Evolutionary conservation across 1,140 invertebrate genomes (phyloP).

Genomic region (Drosophila leontia): DNA sequence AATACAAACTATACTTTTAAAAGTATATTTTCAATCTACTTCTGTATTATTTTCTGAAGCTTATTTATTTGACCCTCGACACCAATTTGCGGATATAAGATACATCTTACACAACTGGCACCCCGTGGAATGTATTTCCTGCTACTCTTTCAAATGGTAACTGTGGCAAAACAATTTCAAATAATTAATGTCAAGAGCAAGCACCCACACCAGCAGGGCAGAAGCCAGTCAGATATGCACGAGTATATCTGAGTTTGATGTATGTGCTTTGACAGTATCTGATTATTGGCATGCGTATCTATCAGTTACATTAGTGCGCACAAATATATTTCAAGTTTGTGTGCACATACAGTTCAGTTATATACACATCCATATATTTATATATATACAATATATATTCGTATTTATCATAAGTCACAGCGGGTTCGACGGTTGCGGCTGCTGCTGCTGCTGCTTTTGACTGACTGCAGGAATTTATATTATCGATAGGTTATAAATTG

Average conservation of each 20-base stretch:
- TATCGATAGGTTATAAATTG: slow-evolving; percentile 82
- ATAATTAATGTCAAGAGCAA: slow-evolving; percentile 79
- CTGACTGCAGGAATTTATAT: slow-evolving; percentile 72
- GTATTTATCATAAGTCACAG: slow-evolving; percentile 60
- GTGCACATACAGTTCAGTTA: slow-evolving; percentile 6
- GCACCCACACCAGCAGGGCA: slow-evolving; percentile 3
- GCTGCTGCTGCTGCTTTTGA: slow-evolving; percentile 40
- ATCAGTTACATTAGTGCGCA: slow-evolving; percentile 55
- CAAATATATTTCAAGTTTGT: slow-evolving; percentile 45
- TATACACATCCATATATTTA: neutral
- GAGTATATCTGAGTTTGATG: slow-evolving; percentile 39
- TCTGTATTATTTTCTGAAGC: slow-evolving; percentile 5
- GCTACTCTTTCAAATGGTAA: slow-evolving; percentile 33
- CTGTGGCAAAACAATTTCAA: slow-evolving; percentile 73
- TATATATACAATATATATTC: slow-evolving; percentile 11
- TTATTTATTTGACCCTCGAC: slow-evolving; percentile 12
- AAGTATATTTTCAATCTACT: neutral
- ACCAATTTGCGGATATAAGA: slow-evolving; percentile 9
- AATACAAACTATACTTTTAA: neutral
- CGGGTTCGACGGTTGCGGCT: slow-evolving; percentile 28
- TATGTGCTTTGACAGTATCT: slow-evolving; percentile 56
- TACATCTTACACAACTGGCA: slow-evolving; percentile 3
- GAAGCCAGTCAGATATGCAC: slow-evolving; percentile 18
- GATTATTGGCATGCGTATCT: slow-evolving; percentile 62
- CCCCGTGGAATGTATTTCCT: slow-evolving; percentile 19